A percentile compares a stretch with the other conserved stretches of the same genome.
phyloP scores from a whole-genome alignment of 2,113 vertebrate species.

The Emydocephalus ijimae region DNA sequence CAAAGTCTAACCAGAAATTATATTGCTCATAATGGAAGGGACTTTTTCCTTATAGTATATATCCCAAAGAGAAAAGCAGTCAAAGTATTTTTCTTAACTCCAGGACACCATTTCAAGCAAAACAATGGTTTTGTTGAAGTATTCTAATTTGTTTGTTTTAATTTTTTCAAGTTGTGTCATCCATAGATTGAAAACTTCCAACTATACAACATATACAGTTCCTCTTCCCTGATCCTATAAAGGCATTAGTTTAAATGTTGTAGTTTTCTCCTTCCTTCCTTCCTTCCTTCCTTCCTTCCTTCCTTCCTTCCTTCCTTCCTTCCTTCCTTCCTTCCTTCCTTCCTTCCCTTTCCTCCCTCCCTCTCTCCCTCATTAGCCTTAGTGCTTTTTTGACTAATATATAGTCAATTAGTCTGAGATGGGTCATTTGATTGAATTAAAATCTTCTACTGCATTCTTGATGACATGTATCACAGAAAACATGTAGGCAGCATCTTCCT shows the following conservation, averaged over 20 bases:
- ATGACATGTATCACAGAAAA: neutral
- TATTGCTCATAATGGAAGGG: neutral
- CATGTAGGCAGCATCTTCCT: neutral
- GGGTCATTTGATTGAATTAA: neutral
- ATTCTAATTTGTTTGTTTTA: neutral
- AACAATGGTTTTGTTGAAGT: neutral
- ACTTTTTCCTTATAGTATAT: neutral
- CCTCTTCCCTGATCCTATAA: neutral
- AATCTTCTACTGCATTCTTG: neutral
- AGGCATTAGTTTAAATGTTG: neutral
- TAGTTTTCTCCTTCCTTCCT: neutral
- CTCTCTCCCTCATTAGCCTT: neutral
- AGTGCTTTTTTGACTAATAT: neutral
- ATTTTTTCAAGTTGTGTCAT: neutral
- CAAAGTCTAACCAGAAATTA: neutral
- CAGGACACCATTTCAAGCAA: neutral
- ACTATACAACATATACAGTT: neutral
- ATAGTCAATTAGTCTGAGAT: neutral
- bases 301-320: too few relatives aligned
- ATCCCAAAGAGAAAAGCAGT: neutral
- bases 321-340: too few relatives aligned
- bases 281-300: neutral
- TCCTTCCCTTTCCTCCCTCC: neutral
- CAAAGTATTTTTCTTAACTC: neutral
- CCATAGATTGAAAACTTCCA: neutral